A percentile compares a stretch with the other conserved stretches of the same genome.
Conservation (phyloP, 2,888 invertebrate species). For the Troilus luridus region DNA sequence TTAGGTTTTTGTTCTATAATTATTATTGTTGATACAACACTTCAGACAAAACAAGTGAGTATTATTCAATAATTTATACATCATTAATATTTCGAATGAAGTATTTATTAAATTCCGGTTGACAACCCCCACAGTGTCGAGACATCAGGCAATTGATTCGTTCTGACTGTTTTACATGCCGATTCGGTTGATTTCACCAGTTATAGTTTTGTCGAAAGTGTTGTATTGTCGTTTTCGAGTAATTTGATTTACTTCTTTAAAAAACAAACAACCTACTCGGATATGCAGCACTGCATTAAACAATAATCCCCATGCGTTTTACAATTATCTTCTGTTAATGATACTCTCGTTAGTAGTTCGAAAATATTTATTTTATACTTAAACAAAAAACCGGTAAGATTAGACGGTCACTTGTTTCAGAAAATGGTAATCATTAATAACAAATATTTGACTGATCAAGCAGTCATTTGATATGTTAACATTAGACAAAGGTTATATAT, state of each 20-base stretch:
- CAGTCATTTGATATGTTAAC: neutral
- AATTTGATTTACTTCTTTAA: neutral
- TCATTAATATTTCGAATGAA: neutral
- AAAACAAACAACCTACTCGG: too few relatives aligned
- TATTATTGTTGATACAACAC: neutral
- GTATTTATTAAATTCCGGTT: neutral
- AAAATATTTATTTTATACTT: neutral
- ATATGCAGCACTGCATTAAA: neutral
- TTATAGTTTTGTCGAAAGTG: neutral
- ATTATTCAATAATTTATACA: neutral
- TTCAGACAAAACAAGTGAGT: constrained; percentile 35
- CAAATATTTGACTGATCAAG: neutral
- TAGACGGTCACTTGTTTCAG: neutral
- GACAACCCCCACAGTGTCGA: constrained; percentile 9
- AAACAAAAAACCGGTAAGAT: neutral
- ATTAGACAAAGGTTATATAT: neutral
- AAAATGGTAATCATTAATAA: neutral
- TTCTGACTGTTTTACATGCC: neutral
- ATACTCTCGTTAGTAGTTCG: neutral
- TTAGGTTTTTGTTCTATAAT: neutral
- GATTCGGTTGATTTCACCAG: constrained; percentile 13
- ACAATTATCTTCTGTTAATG: neutral
- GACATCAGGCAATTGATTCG: constrained; percentile 1
- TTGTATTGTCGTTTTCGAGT: neutral
- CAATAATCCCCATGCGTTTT: neutral